Percentiles rank a stretch among this genome's conserved stretches.
Evolutionary conservation across 2,797 vertebrate genomes (phyloP).

Genomic region (Chiroxiphia lanceolata): DNA sequence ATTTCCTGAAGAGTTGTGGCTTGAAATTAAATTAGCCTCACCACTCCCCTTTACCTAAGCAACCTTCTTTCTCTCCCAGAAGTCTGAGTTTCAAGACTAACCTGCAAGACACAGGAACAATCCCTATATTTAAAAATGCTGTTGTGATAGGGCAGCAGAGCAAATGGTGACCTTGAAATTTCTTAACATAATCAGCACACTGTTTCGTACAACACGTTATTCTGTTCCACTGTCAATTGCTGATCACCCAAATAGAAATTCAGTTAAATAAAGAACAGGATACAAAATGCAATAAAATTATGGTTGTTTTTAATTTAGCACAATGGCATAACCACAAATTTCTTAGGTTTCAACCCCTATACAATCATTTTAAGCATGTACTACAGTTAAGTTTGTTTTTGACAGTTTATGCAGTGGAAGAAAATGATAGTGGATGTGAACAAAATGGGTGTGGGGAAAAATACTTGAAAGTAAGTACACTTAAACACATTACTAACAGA

Average conservation of each 20-base stretch:
- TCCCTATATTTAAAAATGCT: background rate
- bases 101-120: background rate
- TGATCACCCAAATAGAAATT: background rate
- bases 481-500: background rate
- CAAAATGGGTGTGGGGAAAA: background rate
- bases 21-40: background rate
- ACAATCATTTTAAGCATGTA: background rate
- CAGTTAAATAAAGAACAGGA: background rate
- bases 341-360: background rate
- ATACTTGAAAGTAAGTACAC: background rate
- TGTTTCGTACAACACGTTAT: background rate
- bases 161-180: background rate
- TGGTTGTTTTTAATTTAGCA: background rate
- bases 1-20: background rate
- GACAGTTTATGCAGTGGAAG: background rate
- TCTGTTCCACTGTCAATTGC: background rate
- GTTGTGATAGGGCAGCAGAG: background rate
- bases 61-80: background rate
- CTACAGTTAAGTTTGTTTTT: background rate
- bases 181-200: background rate
- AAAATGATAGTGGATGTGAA: background rate
- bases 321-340: background rate
- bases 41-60: background rate
- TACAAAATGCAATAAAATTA: background rate
- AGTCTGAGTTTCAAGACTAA: background rate